A percentile compares a stretch with the other conserved stretches of the same genome.
These are phyloP conservation scores for Hyles euphorbiae DNA, from an alignment of 1,140 invertebrate genomes.

Conservation along the genomic window DNA sequence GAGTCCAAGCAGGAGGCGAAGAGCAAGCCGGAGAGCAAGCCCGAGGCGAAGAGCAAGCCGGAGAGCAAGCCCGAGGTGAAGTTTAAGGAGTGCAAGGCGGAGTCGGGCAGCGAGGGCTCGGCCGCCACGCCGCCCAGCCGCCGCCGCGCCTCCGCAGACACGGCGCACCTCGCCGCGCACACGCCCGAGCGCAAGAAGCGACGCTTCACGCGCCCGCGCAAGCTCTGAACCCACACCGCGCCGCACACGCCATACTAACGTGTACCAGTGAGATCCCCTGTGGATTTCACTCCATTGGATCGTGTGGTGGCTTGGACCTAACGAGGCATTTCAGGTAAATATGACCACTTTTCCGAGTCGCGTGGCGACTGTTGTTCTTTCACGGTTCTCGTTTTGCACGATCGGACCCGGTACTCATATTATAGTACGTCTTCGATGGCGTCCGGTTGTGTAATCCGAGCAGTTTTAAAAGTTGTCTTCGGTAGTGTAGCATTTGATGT, in stretches of 20 bases:
- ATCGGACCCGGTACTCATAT: not conserved
- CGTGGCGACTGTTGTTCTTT: too few species aligned
- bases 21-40: not conserved
- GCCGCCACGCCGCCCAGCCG: constrained; percentile 36
- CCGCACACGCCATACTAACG: too few species aligned
- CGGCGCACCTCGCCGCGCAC: constrained; percentile 18
- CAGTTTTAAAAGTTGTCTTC: constrained; percentile 2
- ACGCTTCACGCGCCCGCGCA: constrained; percentile 57
- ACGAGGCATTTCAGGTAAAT: too few species aligned
- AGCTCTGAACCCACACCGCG: constrained; percentile 37
- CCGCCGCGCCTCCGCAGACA: constrained; percentile 43
- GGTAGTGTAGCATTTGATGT: constrained; percentile 23
- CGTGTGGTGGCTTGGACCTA: too few species aligned
- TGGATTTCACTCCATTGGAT: too few species aligned
- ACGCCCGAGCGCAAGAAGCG: constrained; percentile 65
- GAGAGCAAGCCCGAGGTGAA: constrained; percentile 7
- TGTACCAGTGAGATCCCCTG: too few species aligned
- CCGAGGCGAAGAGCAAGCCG: not conserved
- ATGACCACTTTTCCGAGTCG: too few species aligned
- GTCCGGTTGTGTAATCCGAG: not conserved
- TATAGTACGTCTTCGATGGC: not conserved
- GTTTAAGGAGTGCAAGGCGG: constrained; percentile 15
- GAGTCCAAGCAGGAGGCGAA: constrained; percentile 5
- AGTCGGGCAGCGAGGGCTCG: constrained; percentile 23
- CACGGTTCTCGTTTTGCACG: not conserved